Base-by-base conservation (phyloP, 1,140 invertebrate genomes). In the Hydropsyche tenuis region DNA sequence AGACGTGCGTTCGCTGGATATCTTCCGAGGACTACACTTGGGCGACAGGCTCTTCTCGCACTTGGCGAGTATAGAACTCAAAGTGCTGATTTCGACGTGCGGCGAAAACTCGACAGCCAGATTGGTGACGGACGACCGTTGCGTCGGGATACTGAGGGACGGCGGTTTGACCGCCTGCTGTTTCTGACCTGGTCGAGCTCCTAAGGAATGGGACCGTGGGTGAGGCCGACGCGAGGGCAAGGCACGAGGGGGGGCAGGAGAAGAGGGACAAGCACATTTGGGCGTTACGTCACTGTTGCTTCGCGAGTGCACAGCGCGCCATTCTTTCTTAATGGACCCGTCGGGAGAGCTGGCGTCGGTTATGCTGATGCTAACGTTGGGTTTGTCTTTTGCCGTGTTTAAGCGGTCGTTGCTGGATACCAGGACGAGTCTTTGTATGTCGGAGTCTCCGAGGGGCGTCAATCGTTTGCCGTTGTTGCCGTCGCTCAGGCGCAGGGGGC, bases 281-380 rank as follows among this genome's bases (percentile, higher is more conserved):
- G 84, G 82, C 30, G 83, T 83, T 66, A 85, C 83, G 77, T 85
- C 83, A 69, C 83, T 84, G 43, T 83, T 81, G 63, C 83, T 85
- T 25, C 84, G 82, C 75, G 83, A 78, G 77, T 85, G 84, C 12
- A 66, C 16, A 12, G 81, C 78, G 45, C 83, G 83, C 43, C 76
- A 65, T 46, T 66, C 68, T 25, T 81, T 80, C 5, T 81, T 81
- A 22, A 79, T 80, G 30, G 80, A 78, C 30, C 68, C 78, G 18
- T 77, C 73, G 9, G 76, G 76, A 22, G 76, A 77, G 64, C 84
- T 81, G 3, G 81, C 79, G 69, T 81, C 81, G 3, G 83, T 85
- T 27, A 85, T 82, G 78, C 79, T 85, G 73, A 85, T 84, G 78
- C 83, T 84, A 43, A 85, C 82, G 75, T 82, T 82, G 72, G 81